phyloP scores from a whole-genome alignment of 2,797 vertebrate species.

The Masticophis lateralis region DNA sequence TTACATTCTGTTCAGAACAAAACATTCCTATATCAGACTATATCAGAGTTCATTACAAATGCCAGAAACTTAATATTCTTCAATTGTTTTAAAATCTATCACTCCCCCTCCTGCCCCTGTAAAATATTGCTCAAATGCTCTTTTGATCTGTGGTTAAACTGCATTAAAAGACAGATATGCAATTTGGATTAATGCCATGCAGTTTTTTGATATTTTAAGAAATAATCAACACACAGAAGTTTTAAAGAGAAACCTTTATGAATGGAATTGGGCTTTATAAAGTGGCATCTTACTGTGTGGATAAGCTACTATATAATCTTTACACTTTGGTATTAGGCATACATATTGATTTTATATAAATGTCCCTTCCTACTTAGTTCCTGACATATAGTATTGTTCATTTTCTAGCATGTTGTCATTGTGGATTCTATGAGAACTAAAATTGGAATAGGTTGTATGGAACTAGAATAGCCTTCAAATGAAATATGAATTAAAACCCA shows the following conservation, averaged over 20 bases:
- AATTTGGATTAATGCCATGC: slow-evolving; percentile 14
- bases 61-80: slow-evolving; percentile 34
- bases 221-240: neutral
- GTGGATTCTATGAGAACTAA: slow-evolving; percentile 29
- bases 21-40: neutral
- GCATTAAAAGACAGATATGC: slow-evolving; percentile 28
- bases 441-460: neutral
- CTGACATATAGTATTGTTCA: slow-evolving; percentile 24
- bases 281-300: neutral
- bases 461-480: slow-evolving; percentile 21
- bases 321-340: neutral
- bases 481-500: slow-evolving; percentile 33
- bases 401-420: slow-evolving; percentile 34
- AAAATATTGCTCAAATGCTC: slow-evolving; percentile 1
- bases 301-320: neutral
- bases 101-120: neutral
- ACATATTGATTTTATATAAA: slow-evolving; percentile 19
- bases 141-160: slow-evolving; percentile 32
- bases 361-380: neutral
- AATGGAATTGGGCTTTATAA: slow-evolving; percentile 12
- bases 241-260: slow-evolving; percentile 9
- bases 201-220: slow-evolving; percentile 31
- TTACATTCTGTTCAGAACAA: neutral
- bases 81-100: slow-evolving; percentile 36
- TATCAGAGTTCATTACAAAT: neutral